A percentile compares a stretch with the other conserved stretches of the same genome.
phyloP scores from a whole-genome alignment of 2,888 invertebrate species.

The Tetheella fluctuosa region DNA sequence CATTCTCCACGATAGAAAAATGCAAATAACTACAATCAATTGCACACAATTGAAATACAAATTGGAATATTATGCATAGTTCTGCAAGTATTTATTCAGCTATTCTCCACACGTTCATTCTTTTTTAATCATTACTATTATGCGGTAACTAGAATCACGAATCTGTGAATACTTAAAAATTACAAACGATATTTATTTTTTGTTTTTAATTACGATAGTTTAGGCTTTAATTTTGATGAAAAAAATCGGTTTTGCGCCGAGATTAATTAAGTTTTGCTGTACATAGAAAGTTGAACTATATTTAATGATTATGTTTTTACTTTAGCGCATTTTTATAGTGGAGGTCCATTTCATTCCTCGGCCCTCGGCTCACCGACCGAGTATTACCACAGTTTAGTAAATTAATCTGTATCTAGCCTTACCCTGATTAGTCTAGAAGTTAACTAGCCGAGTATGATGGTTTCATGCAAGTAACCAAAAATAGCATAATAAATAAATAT shows the following conservation, averaged over 20 bases:
- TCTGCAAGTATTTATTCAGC: background rate
- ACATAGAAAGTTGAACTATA: background rate
- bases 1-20: background rate
- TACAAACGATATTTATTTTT: background rate
- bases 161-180: background rate
- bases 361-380: background rate
- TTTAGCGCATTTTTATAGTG: background rate
- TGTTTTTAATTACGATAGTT: conserved; percentile 4
- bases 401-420: background rate
- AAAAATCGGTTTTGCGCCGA: background rate
- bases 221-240: conserved; percentile 4
- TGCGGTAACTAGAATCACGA: conserved; percentile 1
- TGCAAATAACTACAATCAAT: conserved; percentile 1
- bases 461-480: too few species aligned
- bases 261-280: background rate
- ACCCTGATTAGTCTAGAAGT: background rate
- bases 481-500: too few species aligned
- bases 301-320: background rate
- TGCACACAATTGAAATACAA: conserved; percentile 1
- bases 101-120: background rate
- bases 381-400: too few species aligned
- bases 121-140: background rate
- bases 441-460: too few species aligned
- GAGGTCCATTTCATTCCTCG: background rate
- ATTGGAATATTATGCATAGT: background rate